Evolutionary conservation across 1,140 invertebrate species (phyloP), one percentile per base, ranked within the genome.

Genomic region (Lineus longissimus): DNA sequence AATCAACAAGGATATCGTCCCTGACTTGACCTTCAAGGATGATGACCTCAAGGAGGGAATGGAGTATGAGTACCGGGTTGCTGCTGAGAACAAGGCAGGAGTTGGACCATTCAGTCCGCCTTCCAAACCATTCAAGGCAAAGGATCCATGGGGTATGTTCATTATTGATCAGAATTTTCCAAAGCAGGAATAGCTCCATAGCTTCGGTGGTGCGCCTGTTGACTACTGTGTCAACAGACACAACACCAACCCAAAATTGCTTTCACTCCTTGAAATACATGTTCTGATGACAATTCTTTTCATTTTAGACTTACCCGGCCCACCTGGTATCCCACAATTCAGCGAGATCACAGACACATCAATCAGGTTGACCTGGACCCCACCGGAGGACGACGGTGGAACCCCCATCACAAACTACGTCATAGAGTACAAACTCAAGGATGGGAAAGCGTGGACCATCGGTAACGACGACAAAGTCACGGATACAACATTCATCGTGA

Each of bases 371-470:
- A 88, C 90, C 2, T 99, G 96, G 96, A 90, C 90, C 78, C 88
- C 93, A 68, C 94, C 95, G 29, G 69, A 72, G 58, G 64, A 95
- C 76, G 95, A 98, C 82, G 96, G 96, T 64, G 96, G 96, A 45
- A 92, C 92, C 62, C 93, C 95, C 6, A 91, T 99, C 67, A 95
- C 93, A 25, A 97, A 97, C 79, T 99, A 98, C 81, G 88, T 98
- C 57, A 90, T 98, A 6, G 77, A 81, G 59, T 77, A 77, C 65
- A 68, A 73, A 23, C 68, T 64, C 7, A 56, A 59, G 22, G 71
- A 71, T 56, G 63, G 71, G 1, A 67, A 67, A 47, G 66, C 70
- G 29, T 81, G 79, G 79, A 69, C 63, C 0, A 62, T 65, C 19
- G 74, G 72, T 60, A 79, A 74, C 61, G 67, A 65, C 25, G 19